Evolutionary conservation across 2,113 vertebrate species (phyloP), one percentile per base, ranked within the genome.

Genomic region (Calyptomena viridis): DNA sequence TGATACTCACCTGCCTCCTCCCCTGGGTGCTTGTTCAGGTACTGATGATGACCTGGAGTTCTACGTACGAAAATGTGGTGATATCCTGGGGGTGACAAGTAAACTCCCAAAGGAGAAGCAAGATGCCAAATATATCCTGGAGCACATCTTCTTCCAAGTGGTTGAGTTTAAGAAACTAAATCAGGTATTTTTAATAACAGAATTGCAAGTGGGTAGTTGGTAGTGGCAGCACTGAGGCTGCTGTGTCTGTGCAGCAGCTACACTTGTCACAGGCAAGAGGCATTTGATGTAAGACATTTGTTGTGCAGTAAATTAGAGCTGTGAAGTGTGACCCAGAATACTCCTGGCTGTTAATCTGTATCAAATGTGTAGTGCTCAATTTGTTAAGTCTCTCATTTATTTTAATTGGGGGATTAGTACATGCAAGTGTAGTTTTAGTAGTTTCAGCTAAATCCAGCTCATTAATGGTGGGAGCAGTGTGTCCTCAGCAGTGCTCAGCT

Each of bases 101-200:
- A 99, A 99, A 62, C 93, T 99, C 78, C 98, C 98, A 67, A 99
- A 99, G 96, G 99, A 99, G 22, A 98, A 98, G 78, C 98, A 98
- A 95, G 98, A 99, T 92, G 99, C 99, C 71, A 99, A 98, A 93
- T 98, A 99, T 81, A 99, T 99, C 89, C 97, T 99, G 82, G 99
- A 99, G 77, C 98, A 99, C 92, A 97, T 99, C 96, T 99, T 99
- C 96, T 99, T 99, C 96, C 99, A 99, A 95, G 98, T 99, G 82
- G 99, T 99, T 15, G 99, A 99, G 95, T 99, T 99, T 96, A 99
- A 99, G 98, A 99, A 99, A 79, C 93, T 99, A 80, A 99, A 99
- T 97, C 99, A 99, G 98, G 99, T 99, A 96, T 46, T 87, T 84
- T 82, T 49, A 60, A 30, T 73, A 46, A 44, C 40, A 55, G 71